phyloP scores from a whole-genome alignment of 2,888 invertebrate species.

The Philopedon plagiatum region DNA sequence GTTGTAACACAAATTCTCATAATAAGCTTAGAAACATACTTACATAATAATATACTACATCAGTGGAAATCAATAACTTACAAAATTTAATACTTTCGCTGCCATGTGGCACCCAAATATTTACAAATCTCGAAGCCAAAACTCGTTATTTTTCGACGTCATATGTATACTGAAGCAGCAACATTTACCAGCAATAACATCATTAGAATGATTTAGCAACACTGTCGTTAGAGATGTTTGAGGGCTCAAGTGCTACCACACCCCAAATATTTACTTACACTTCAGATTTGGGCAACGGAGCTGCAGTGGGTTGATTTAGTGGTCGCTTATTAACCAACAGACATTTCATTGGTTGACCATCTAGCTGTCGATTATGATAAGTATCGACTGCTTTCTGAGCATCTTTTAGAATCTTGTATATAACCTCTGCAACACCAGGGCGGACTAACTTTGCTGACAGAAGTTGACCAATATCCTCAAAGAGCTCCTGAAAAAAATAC shows the following conservation, averaged over 20 bases:
- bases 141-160: not conserved
- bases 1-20: too few relatives aligned
- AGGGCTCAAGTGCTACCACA: not conserved
- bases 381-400: constrained; percentile 93
- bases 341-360: constrained; percentile 95
- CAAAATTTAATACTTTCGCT: not conserved
- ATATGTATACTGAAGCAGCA: not conserved
- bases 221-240: not conserved
- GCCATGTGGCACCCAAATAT: not conserved
- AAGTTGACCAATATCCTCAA: constrained; percentile 93
- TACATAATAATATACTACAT: too few relatives aligned
- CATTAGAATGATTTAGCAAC: not conserved
- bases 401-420: constrained; percentile 87
- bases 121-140: not conserved
- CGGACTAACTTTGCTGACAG: constrained; percentile 87
- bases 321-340: constrained; percentile 85
- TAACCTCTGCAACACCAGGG: constrained; percentile 92
- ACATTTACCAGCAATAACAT: not conserved
- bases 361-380: constrained; percentile 93
- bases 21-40: too few relatives aligned
- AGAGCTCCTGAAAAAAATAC: constrained; percentile 80
- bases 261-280: constrained; percentile 27
- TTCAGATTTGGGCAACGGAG: constrained; percentile 63
- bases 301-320: constrained; percentile 73
- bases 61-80: not conserved